Base-by-base conservation (phyloP, 1,140 invertebrate genomes). In the Procambarus virginalis region DNA sequence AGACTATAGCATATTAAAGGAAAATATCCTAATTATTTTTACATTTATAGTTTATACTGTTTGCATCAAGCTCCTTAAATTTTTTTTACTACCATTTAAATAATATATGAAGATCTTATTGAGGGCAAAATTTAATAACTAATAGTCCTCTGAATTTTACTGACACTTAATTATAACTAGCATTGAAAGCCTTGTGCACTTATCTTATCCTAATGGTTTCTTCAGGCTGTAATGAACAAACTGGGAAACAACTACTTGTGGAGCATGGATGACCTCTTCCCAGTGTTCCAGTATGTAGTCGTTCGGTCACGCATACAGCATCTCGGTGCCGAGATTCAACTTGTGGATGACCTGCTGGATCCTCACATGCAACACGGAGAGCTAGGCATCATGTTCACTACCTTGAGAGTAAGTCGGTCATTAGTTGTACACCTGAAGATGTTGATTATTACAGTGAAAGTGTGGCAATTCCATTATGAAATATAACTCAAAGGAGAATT, bases 261-360 rank as follows among this genome's bases (percentile, higher is more conserved):
- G 96, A 96, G 96, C 92, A 97, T 97, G 96, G 97, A 98, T 94
- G 96, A 97, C 92, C 94, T 98, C 86, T 97, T 98, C 94, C 97
- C 97, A 4, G 96, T 97, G 48, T 97, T 97, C 94, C 96, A 97
- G 93, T 98, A 96, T 94, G 96, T 97, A 68, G 97, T 97, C 55
- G 96, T 98, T 0, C 94, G 97, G 78, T 96, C 97, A 45, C 95
- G 96, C 87, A 96, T 98, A 92, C 95, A 97, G 84, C 97, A 97
- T 93, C 95, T 98, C 22, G 97, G 97, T 4, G 97, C 97, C 20
- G 97, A 97, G 94, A 96, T 97, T 92, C 96, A 97, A 93, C 96
- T 97, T 92, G 96, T 97, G 34, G 96, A 97, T 92, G 96, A 98
- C 93, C 96, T 98, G 92, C 96, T 97, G 94, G 97, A 97, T 93